Percentiles rank a stretch among this genome's conserved stretches.
These are phyloP conservation scores for Samia ricini DNA, from an alignment of 1,140 invertebrate genomes.

Conservation along the genomic window DNA sequence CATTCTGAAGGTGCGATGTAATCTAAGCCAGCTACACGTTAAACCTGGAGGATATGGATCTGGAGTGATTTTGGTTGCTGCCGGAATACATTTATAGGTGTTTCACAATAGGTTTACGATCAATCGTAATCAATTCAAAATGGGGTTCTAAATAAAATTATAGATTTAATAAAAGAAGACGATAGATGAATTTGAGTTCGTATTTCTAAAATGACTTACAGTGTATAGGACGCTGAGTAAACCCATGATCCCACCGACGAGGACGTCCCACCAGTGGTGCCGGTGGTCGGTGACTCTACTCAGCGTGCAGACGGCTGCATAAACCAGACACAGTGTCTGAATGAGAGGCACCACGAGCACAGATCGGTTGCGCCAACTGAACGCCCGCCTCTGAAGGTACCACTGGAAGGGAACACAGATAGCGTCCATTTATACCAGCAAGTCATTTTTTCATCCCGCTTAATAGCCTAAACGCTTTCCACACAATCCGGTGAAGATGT, in stretches of 20 bases:
- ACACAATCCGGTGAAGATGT: too few species aligned
- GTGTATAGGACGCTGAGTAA: constrained; percentile 77
- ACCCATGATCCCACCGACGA: constrained; percentile 81
- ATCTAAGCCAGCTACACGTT: too few species aligned
- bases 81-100: too few species aligned
- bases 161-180: too few species aligned
- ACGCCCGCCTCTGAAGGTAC: constrained; percentile 81
- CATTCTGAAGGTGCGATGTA: too few species aligned
- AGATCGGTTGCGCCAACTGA: constrained; percentile 65
- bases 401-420: constrained; percentile 74
- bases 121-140: too few species aligned
- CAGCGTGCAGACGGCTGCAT: constrained; percentile 81
- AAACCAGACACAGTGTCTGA: constrained; percentile 80
- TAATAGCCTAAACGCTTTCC: too few species aligned
- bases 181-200: not conserved
- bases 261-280: constrained; percentile 89
- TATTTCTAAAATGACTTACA: constrained; percentile 52
- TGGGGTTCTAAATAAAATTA: too few species aligned
- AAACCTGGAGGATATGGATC: too few species aligned
- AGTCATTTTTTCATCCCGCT: too few species aligned
- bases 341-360: constrained; percentile 79
- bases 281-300: constrained; percentile 84
- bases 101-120: too few species aligned
- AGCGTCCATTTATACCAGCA: not conserved
- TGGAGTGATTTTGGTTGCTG: too few species aligned